These are phyloP conservation scores for Paguma larvata DNA, from an alignment of 2,797 vertebrate species.

Conservation along the genomic window DNA sequence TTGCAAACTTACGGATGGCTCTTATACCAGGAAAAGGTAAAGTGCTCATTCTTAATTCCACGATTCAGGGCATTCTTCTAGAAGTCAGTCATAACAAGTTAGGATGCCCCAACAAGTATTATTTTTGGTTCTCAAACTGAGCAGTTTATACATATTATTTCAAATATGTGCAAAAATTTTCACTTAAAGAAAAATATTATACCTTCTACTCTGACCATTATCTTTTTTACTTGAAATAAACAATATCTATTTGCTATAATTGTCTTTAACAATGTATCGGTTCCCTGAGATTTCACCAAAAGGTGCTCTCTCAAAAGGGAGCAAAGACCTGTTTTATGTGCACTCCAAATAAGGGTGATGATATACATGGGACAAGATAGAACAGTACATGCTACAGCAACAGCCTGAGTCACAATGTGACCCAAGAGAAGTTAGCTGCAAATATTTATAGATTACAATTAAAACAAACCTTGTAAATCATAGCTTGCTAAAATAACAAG, in stretches of 20 bases:
- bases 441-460: not conserved
- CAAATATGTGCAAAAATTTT: not conserved
- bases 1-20: constrained; percentile 97
- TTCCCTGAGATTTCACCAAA: constrained; percentile 17
- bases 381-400: not conserved
- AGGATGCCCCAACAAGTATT: not conserved
- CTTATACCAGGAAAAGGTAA: constrained; percentile 97
- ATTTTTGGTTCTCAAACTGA: not conserved
- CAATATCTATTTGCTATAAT: too few species aligned
- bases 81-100: not conserved
- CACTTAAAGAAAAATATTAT: not conserved
- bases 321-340: not conserved
- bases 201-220: not conserved
- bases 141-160: not conserved
- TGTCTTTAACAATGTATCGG: not conserved
- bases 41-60: not conserved
- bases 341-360: not conserved
- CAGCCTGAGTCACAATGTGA: not conserved
- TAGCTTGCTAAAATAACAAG: not conserved
- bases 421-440: constrained; percentile 15
- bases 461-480: constrained; percentile 21
- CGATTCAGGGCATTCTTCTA: not conserved
- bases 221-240: not conserved
- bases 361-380: not conserved
- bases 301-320: not conserved